Percentiles rank a stretch among this genome's conserved stretches.
Conservation (phyloP, 1,140 invertebrate genomes). For the Drosophila kikkawai region DNA sequence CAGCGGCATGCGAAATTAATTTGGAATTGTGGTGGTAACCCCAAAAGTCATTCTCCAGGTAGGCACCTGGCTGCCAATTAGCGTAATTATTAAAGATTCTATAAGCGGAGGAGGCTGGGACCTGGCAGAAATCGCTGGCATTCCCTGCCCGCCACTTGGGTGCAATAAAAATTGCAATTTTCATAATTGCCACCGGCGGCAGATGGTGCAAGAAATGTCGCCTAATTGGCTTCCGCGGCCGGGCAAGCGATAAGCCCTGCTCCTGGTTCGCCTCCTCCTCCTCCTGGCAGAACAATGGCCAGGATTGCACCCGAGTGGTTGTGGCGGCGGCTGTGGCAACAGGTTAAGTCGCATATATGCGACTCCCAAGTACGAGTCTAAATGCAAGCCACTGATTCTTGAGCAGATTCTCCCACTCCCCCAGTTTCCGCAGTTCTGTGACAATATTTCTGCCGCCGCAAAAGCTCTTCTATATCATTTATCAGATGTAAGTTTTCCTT, state of each 20-base stretch:
- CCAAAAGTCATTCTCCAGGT: conserved; percentile 42
- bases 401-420: conserved; percentile 4
- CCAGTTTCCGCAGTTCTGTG: conserved; percentile 24
- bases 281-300: conserved; percentile 65
- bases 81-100: conserved; percentile 81
- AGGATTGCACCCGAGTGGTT: conserved; percentile 37
- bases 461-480: conserved; percentile 76
- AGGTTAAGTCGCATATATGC: conserved; percentile 46
- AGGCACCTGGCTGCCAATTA: conserved; percentile 81
- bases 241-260: conserved; percentile 53
- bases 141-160: conserved; percentile 58
- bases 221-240: conserved; percentile 71
- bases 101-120: conserved; percentile 26
- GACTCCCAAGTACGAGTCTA: conserved; percentile 15
- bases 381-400: conserved; percentile 27
- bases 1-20: conserved; percentile 79
- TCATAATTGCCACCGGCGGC: conserved; percentile 75
- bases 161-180: conserved; percentile 83
- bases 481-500: conserved; percentile 79
- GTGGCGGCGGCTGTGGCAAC: conserved; percentile 10
- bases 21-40: conserved; percentile 36
- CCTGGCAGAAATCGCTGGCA: conserved; percentile 11
- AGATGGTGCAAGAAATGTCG: conserved; percentile 82
- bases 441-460: conserved; percentile 68
- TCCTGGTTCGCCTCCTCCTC: not conserved